A percentile compares a stretch with the other conserved stretches of the same genome.
phyloP scores from a whole-genome alignment of 64 coral and sea anemone genomes.

The Montipora sp. region DNA sequence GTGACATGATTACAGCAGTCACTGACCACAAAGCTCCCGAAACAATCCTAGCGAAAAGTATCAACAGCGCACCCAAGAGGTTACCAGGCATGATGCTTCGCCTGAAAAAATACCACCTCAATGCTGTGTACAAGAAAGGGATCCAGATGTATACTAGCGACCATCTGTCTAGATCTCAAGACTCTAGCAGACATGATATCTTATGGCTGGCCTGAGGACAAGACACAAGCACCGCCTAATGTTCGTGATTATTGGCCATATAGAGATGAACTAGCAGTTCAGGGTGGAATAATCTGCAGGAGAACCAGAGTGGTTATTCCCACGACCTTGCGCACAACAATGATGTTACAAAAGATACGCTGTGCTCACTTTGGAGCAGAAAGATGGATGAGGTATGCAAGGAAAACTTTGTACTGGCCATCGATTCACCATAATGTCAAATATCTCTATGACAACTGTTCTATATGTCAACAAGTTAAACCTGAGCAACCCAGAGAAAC shows the following conservation, averaged over 20 bases:
- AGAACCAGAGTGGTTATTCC: no score
- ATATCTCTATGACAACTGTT: constrained; percentile 31
- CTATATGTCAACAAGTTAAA: neutral
- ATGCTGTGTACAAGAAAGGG: neutral
- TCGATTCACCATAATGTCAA: constrained; percentile 18
- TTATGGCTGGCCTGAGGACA: constrained; percentile 15
- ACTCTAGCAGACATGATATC: constrained; percentile 8
- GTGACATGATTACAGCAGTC: constrained; percentile 6
- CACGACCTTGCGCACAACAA: no score
- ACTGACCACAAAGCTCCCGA: neutral
- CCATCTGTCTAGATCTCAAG: neutral
- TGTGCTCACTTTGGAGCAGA: constrained; percentile 29
- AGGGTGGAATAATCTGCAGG: constrained; percentile 18
- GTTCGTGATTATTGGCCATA: constrained; percentile 36
- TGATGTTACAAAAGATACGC: neutral
- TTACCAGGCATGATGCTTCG: no score
- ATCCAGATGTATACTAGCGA: no score
- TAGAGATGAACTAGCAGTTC: constrained; percentile 32
- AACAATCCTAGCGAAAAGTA: neutral
- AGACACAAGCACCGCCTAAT: constrained; percentile 22
- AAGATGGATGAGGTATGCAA: constrained; percentile 14
- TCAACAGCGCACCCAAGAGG: no score
- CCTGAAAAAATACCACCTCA: neutral
- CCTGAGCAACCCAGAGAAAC: constrained; percentile 12
- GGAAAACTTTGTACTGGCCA: neutral